Evolutionary conservation across 2,888 invertebrate species (phyloP).

Genomic region (Tyria jacobaeae): DNA sequence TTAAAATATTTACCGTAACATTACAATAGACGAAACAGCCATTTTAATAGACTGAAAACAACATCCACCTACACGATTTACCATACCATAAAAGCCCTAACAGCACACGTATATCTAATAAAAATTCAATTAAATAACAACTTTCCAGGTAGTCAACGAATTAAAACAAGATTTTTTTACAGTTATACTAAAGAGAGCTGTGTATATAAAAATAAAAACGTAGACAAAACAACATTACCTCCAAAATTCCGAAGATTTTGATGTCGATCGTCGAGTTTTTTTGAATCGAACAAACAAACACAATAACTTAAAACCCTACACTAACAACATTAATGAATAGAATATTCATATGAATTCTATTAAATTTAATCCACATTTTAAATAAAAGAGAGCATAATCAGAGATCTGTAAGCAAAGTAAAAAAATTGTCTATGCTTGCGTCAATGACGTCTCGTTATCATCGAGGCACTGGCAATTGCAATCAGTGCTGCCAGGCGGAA

Average conservation of each 20-base stretch:
- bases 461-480: slow-evolving; percentile 4
- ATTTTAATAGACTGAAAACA: slow-evolving; percentile 46
- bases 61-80: slow-evolving; percentile 60
- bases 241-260: slow-evolving; percentile 32
- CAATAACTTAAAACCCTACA: slow-evolving; percentile 52
- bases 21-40: slow-evolving; percentile 38
- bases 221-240: slow-evolving; percentile 44
- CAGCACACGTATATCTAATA: slow-evolving; percentile 22
- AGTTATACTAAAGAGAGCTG: slow-evolving; percentile 47
- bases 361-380: slow-evolving; percentile 61
- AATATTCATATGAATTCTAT: slow-evolving; percentile 52
- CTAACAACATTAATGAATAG: slow-evolving; percentile 57
- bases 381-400: slow-evolving; percentile 46
- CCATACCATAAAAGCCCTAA: slow-evolving; percentile 50
- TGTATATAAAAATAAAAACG: slow-evolving; percentile 40
- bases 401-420: slow-evolving; percentile 29
- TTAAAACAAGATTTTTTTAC: slow-evolving; percentile 50
- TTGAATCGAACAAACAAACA: slow-evolving; percentile 41
- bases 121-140: slow-evolving; percentile 28
- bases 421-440: slow-evolving; percentile 45
- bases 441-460: slow-evolving; percentile 37
- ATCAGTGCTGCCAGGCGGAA: no score
- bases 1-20: slow-evolving; percentile 24
- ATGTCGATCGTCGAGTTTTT: no score
- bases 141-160: slow-evolving; percentile 41